Base-by-base conservation (phyloP, 2,888 invertebrate genomes). In the Hoplodrina ambigua region DNA sequence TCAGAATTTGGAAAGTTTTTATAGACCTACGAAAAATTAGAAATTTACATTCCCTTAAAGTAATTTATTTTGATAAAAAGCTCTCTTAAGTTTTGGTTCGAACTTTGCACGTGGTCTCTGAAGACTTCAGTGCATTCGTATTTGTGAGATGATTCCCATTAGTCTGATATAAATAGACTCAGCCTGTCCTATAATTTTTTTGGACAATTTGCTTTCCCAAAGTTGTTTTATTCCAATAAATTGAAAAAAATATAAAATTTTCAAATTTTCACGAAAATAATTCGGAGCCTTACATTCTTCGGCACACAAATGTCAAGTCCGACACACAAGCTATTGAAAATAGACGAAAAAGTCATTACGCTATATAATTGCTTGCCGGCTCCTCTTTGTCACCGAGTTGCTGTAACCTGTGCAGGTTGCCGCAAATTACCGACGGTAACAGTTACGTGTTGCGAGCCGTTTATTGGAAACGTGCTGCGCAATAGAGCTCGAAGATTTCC, bases 401-500 rank as follows among this genome's bases (percentile, higher is more conserved):
- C 61, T 52, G 50, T 53, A 61, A 75, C 80, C 75, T 63, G 61
- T 53, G 46, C 11, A 49, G 75, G 74, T 50, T 19, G 25, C 57
- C 64, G 73, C 75, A 53, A 59, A 67, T 76, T 59, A 44, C 52
- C 59, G 33, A 49, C 53, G 53, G 54, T 57, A n/a, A 55, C 67
- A 17, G 69, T 69, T 41, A 57, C 70, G 33, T 25, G 63, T 66
- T 25, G 44, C 56, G n/a, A 62, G 54, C 19, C 50, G 46, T 62
- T 81, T 80, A 80, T 80, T 81, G 74, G 65, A 69, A 80, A 81
- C 80, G 80, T 80, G 82, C 69, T 65, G 53, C 62, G 62, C 67
- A 78, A 78, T 73, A 56, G 25, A 58, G 58, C 55, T 49, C 30
- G 53, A 81, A 80, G 80, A 80, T 80, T 81, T 73, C 50, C 46